Evolutionary conservation across 2,797 vertebrate genomes (phyloP).

Genomic region (Prunella strophiata): DNA sequence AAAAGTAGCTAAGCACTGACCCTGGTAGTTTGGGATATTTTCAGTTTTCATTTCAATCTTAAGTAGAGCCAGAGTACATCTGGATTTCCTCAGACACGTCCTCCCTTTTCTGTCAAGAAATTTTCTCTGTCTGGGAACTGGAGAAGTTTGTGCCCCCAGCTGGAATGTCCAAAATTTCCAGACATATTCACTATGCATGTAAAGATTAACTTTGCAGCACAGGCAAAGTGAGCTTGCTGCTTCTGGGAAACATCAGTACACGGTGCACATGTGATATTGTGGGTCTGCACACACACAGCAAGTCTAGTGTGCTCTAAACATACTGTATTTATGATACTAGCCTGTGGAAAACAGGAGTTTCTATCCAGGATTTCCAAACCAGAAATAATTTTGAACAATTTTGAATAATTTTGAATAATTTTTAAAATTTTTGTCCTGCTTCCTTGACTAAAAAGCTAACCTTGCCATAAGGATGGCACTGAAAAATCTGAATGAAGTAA

Average conservation of each 20-base stretch:
- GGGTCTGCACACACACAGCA: fast-evolving
- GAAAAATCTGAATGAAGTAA: not conserved
- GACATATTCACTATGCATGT: not conserved
- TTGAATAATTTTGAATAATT: not conserved
- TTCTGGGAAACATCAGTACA: slow-evolving; percentile 33
- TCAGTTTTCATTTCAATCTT: not conserved
- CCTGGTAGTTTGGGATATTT: not conserved
- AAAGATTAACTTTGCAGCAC: slow-evolving; percentile 20
- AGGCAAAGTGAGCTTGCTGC: not conserved
- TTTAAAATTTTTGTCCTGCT: not conserved
- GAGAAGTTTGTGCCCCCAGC: not conserved
- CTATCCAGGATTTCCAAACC: not conserved
- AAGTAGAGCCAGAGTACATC: slow-evolving; percentile 16
- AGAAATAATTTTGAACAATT: not conserved
- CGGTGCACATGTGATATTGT: not conserved
- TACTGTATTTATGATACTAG: not conserved
- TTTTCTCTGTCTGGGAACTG: slow-evolving; percentile 42
- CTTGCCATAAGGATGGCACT: not conserved
- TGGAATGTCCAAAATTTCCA: slow-evolving; percentile 41
- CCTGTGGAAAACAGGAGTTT: not conserved
- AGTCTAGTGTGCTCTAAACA: not conserved
- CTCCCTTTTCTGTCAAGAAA: slow-evolving; percentile 37
- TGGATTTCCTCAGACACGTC: slow-evolving; percentile 47
- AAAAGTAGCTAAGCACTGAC: not conserved
- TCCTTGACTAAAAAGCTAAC: not conserved